Evolutionary conservation across 2,888 invertebrate species (phyloP).

Genomic region (Microplitis manilae): DNA sequence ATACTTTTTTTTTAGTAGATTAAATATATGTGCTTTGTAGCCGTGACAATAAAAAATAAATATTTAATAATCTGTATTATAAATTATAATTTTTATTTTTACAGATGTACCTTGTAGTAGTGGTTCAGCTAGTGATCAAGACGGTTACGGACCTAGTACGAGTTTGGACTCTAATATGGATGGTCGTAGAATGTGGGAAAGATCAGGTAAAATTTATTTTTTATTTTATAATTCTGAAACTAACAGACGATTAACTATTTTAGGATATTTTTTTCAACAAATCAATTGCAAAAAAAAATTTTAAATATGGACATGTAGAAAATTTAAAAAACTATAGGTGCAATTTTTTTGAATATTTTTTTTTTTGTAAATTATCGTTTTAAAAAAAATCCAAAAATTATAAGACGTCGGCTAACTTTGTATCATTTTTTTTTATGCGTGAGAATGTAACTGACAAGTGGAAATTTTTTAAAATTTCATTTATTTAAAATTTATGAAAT

Average conservation of each 20-base stretch:
- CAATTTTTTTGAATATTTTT: no score
- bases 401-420: no score
- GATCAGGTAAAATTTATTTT: conserved; percentile 63
- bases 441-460: no score
- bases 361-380: no score
- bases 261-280: conserved; percentile 1
- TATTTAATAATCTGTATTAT: conserved; percentile 16
- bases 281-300: no score
- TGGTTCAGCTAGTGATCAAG: conserved; percentile 75
- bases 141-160: conserved; percentile 75
- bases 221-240: neutral
- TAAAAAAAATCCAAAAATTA: no score
- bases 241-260: neutral
- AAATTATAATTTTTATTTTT: conserved; percentile 36
- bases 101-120: conserved; percentile 73
- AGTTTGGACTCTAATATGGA: conserved; percentile 74
- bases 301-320: no score
- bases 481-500: no score
- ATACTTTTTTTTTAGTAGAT: neutral
- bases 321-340: no score
- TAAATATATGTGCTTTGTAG: conserved; percentile 26
- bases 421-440: neutral
- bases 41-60: neutral
- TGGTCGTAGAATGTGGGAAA: conserved; percentile 68
- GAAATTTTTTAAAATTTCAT: no score